Percentiles rank a stretch among this genome's conserved stretches.
Conservation (phyloP, 2,888 invertebrate genomes). For the Cerastis rubricosa region DNA sequence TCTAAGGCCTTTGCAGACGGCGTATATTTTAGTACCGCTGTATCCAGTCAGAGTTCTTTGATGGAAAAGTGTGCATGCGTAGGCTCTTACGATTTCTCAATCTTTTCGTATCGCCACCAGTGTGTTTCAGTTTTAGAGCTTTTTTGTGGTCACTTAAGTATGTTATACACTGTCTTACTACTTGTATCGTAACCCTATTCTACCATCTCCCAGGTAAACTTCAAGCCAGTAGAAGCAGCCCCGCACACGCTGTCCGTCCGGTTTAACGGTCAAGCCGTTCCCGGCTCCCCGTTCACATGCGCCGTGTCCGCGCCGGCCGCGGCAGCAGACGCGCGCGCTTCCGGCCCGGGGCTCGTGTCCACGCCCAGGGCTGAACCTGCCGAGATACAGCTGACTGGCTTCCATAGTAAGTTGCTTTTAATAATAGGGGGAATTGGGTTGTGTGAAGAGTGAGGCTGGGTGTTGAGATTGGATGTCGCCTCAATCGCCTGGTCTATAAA, state of each 20-base stretch:
- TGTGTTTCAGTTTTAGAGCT: too few species aligned
- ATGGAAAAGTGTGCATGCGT: background rate
- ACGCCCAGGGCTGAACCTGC: slow-evolving; percentile 84
- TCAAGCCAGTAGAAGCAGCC: slow-evolving; percentile 98
- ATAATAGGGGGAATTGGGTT: background rate
- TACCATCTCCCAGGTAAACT: slow-evolving; percentile 92
- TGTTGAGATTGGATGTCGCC: background rate
- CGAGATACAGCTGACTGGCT: slow-evolving; percentile 87
- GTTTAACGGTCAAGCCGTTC: slow-evolving; percentile 94
- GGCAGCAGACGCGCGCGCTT: slow-evolving; percentile 85
- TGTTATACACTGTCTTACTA: background rate
- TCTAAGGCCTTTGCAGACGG: background rate
- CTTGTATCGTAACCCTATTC: background rate
- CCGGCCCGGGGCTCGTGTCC: slow-evolving; percentile 84
- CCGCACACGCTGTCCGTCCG: slow-evolving; percentile 97
- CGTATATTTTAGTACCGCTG: background rate
- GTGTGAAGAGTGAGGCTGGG: background rate
- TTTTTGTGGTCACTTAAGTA: background rate
- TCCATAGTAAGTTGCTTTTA: slow-evolving; percentile 78
- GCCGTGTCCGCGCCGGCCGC: slow-evolving; percentile 92
- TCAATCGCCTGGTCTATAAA: background rate
- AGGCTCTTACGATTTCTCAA: background rate
- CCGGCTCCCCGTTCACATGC: slow-evolving; percentile 98
- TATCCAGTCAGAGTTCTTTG: background rate
- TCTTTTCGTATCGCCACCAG: too few species aligned